phyloP scores from a whole-genome alignment of 2,888 invertebrate genomes.

The Vesta saturnalis region DNA sequence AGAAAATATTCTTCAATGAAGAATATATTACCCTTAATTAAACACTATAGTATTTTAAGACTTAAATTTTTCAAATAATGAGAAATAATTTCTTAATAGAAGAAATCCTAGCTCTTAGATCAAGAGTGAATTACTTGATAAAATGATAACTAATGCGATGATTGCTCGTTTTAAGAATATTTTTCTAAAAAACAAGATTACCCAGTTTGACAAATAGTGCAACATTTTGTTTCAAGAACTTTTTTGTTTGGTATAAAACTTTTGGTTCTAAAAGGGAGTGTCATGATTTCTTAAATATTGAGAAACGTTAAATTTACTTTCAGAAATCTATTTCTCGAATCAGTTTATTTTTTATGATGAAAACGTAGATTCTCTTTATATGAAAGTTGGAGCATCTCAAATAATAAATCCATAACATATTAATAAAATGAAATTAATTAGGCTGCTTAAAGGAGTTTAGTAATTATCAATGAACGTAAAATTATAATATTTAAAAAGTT shows the following conservation, averaged over 20 bases:
- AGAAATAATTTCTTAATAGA: neutral
- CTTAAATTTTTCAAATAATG: neutral
- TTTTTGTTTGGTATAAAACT: neutral
- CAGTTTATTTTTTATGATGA: neutral
- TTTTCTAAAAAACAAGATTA: neutral
- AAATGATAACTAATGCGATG: neutral
- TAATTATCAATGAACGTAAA: constrained; percentile 6
- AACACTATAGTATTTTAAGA: neutral
- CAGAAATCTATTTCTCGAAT: neutral
- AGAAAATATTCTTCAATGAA: constrained; percentile 3
- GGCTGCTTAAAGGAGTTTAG: neutral
- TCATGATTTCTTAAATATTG: neutral
- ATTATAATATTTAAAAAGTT: constrained; percentile 11
- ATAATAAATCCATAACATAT: constrained; percentile 4
- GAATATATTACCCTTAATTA: neutral
- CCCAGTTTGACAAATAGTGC: neutral
- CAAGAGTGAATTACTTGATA: neutral
- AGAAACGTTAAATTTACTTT: no score
- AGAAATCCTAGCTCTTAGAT: neutral
- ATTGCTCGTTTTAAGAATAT: neutral
- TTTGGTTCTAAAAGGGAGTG: neutral
- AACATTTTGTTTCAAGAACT: constrained; percentile 1
- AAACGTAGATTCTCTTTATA: neutral
- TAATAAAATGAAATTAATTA: constrained; percentile 7
- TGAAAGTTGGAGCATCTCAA: constrained; percentile 7